A percentile compares a stretch with the other conserved stretches of the same genome.
Conservation (phyloP, 2,797 vertebrate species). For the Balearica regulorum region DNA sequence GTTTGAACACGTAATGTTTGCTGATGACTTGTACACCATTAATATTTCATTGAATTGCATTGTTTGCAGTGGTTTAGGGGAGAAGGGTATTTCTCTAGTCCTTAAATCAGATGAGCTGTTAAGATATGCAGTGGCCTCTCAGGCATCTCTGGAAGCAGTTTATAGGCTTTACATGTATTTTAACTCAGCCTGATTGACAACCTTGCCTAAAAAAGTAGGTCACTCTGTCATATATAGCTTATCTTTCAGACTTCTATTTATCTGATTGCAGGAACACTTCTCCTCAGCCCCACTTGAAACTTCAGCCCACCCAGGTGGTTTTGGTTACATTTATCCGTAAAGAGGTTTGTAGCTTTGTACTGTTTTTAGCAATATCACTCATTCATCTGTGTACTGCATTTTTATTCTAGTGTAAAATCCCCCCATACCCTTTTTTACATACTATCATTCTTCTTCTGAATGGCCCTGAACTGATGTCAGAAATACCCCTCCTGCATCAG, state of each 20-base stretch:
- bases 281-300: background rate
- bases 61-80: background rate
- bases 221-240: background rate
- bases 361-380: background rate
- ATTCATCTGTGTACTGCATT: background rate
- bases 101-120: background rate
- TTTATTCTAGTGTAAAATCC: background rate
- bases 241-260: background rate
- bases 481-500: background rate
- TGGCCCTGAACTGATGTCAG: background rate
- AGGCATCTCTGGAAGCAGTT: conserved; percentile 2
- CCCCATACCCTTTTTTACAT: background rate
- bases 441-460: background rate
- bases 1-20: background rate
- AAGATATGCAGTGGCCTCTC: background rate
- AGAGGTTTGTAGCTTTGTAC: background rate
- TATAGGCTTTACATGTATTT: background rate
- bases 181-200: background rate
- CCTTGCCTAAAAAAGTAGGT: background rate
- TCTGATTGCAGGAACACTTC: background rate
- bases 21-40: background rate
- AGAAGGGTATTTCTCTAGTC: background rate
- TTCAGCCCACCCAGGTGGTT: background rate
- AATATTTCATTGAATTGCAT: background rate
- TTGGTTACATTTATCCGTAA: background rate